Evolutionary conservation across 2,888 invertebrate species (phyloP).

Genomic region (Lithophane socia): DNA sequence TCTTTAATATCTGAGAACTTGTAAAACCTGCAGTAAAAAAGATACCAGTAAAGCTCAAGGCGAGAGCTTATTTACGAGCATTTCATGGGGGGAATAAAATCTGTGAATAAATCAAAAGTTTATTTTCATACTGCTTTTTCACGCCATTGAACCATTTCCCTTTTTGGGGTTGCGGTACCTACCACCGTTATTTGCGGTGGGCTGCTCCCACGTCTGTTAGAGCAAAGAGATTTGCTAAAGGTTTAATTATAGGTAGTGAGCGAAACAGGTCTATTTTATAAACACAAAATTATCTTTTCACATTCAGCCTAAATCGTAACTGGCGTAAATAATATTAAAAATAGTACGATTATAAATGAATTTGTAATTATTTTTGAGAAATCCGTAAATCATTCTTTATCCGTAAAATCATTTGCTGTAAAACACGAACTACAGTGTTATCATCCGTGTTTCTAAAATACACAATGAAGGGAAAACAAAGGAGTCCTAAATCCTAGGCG

Average conservation of each 20-base stretch:
- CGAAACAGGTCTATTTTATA: no score
- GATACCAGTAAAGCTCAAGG: slow-evolving; percentile 36
- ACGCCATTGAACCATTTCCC: slow-evolving; percentile 61
- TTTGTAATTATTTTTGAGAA: no score
- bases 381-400: no score
- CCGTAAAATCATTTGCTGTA: no score
- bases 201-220: slow-evolving; percentile 16
- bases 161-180: slow-evolving; percentile 47
- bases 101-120: slow-evolving; percentile 67
- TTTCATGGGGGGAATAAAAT: slow-evolving; percentile 60
- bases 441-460: slow-evolving; percentile 5
- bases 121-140: slow-evolving; percentile 65
- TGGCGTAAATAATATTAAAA: no score
- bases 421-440: not conserved
- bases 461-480: slow-evolving; percentile 30
- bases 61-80: slow-evolving; percentile 57
- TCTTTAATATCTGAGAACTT: slow-evolving; percentile 54
- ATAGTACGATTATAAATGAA: no score
- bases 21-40: slow-evolving; percentile 53
- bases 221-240: slow-evolving; percentile 41
- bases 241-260: not conserved
- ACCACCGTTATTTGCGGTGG: not conserved
- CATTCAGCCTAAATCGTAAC: not conserved
- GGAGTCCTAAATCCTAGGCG: slow-evolving; percentile 8
- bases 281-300: not conserved